Evolutionary conservation across 2,113 vertebrate species (phyloP).

Genomic region (Myocastor coypus): DNA sequence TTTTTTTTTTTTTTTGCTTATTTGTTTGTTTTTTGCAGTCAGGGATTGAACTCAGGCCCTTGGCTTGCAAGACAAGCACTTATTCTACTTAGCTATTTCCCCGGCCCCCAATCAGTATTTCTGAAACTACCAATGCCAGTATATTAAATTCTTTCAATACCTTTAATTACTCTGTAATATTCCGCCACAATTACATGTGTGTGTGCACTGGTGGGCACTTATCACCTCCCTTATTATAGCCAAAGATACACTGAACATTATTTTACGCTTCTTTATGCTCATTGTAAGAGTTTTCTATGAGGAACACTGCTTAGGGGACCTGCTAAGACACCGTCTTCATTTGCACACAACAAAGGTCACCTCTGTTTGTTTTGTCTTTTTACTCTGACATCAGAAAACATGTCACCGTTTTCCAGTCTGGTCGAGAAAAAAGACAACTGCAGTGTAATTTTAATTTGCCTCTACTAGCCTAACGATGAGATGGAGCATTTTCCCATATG

Average conservation of each 20-base stretch:
- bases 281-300: not conserved
- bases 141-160: not conserved
- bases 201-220: not conserved
- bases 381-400: not conserved
- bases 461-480: not conserved
- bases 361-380: too few relatives aligned
- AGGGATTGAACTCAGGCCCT: too few relatives aligned
- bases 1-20: too few relatives aligned
- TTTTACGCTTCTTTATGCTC: not conserved
- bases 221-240: not conserved
- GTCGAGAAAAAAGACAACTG: not conserved
- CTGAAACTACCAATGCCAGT: not conserved
- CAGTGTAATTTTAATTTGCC: not conserved
- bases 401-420: not conserved
- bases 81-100: too few relatives aligned
- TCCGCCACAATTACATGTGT: not conserved
- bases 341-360: not conserved
- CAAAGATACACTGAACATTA: not conserved
- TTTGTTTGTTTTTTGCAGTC: too few relatives aligned
- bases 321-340: not conserved
- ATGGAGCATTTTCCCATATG: not conserved
- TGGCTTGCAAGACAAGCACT: too few relatives aligned
- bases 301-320: not conserved
- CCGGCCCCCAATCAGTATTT: not conserved
- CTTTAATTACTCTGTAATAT: not conserved